phyloP scores from a whole-genome alignment of 2,797 vertebrate genomes.

The Podarcis lilfordi region DNA sequence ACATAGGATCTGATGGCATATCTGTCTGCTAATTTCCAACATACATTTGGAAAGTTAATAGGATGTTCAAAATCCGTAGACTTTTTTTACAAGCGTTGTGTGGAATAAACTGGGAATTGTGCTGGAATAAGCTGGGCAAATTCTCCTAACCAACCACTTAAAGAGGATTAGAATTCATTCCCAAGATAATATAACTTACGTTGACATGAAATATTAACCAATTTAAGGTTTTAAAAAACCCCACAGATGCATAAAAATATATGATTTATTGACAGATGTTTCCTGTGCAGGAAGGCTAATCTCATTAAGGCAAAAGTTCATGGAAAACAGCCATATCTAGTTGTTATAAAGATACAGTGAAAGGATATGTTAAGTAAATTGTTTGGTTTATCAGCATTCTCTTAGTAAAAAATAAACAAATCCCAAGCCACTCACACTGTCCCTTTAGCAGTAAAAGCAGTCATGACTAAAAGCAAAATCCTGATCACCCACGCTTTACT shows the following conservation, averaged over 20 bases:
- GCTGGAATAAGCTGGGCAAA: background rate
- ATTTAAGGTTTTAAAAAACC: background rate
- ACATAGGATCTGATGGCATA: background rate
- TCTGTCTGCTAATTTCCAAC: background rate
- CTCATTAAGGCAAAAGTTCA: slow-evolving; percentile 3
- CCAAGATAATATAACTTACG: background rate
- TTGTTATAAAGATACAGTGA: slow-evolving; percentile 16
- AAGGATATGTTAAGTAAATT: slow-evolving; percentile 37
- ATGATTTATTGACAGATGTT: slow-evolving; percentile 10
- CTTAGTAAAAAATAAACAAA: slow-evolving; percentile 4
- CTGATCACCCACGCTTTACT: slow-evolving; percentile 6
- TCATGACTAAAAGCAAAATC: slow-evolving; percentile 40
- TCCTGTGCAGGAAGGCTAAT: slow-evolving; percentile 41
- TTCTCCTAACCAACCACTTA: background rate
- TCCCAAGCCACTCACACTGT: background rate
- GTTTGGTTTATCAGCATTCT: slow-evolving; percentile 32
- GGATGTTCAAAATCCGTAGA: background rate
- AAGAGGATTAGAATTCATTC: background rate
- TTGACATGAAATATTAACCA: background rate
- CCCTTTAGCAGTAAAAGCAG: slow-evolving; percentile 22
- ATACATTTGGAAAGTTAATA: background rate
- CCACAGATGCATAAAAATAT: background rate
- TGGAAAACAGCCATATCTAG: background rate
- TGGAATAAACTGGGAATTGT: too few species aligned
- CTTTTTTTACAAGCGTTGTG: background rate